Base-by-base conservation (phyloP, 2,888 invertebrate genomes). In the Andrena trimmerana region DNA sequence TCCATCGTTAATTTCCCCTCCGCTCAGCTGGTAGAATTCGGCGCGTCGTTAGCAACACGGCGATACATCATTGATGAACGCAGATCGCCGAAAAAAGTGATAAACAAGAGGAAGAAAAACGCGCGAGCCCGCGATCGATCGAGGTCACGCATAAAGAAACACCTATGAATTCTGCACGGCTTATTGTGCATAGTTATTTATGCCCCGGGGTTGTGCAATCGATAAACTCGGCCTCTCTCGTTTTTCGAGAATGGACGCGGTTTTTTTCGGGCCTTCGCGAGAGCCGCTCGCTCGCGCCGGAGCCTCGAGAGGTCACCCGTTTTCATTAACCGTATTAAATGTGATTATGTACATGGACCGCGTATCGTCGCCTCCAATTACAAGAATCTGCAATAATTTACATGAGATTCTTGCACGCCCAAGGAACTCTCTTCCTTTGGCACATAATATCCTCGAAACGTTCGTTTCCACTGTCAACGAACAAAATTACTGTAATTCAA, bases 151-250 rank as follows among this genome's bases (percentile, higher is more conserved):
- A 54, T 57, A 27, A 68, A 76, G 66, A 54, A 81, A 73, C 69
- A 62, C 48, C 71, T 87, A 84, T 70, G 67, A 78, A 85, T 83
- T 81, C 31, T 67, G 24, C 78, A 65, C 62, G 48, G 13, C 60
- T 75, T 72, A 75, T 85, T 84, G 68, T 75, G 66, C 73, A 52
- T 59, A 72, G 75, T 80, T 86, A 82, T 78, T 87, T 82, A 82
- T 84, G 78, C 33, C 13, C 29, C 36, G 24, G 24, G 57, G 52
- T 86, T 84, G 69, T 20, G 82, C 71, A 86, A 86, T 65, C 79
- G 62, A 81, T 36, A 70, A 81, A 79, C 74, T 71, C 70, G 70
- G 29, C 27, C 27, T 70, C 59, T 73, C 74, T 29, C 52, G 24
- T 80, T 82, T 83, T 80, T 86, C 72, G 72, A 48, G 80, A 73